Evolutionary conservation across 2,888 invertebrate species (phyloP).

Genomic region (Scaptomyza tumidula): DNA sequence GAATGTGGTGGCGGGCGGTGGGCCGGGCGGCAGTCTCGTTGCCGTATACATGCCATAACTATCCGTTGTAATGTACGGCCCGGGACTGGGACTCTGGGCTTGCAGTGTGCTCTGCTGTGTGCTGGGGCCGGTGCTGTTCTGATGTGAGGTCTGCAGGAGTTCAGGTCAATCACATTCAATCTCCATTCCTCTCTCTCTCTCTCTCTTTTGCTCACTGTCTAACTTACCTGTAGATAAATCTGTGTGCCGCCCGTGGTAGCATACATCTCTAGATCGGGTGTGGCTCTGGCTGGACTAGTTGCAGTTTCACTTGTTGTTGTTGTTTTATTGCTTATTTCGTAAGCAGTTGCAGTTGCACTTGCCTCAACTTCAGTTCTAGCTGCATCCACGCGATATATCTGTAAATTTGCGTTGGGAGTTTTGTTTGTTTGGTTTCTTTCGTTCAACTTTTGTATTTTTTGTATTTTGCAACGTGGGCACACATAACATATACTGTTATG

Average conservation of each 20-base stretch:
- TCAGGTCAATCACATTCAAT: constrained; percentile 25
- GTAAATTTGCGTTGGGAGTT: constrained; percentile 66
- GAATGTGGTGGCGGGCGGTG: constrained; percentile 86
- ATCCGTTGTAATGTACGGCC: constrained; percentile 84
- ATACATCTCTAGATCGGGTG: constrained; percentile 81
- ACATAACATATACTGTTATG: constrained; percentile 2
- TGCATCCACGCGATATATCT: constrained; percentile 84
- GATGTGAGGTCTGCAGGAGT: constrained; percentile 71
- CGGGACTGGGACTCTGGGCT: constrained; percentile 84
- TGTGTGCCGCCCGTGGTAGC: constrained; percentile 85
- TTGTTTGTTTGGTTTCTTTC: constrained; percentile 10
- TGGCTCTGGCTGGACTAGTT: constrained; percentile 56
- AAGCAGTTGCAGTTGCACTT: constrained; percentile 70
- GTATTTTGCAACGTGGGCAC: constrained; percentile 30
- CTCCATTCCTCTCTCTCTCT: constrained; percentile 12
- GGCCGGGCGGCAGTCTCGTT: constrained; percentile 81
- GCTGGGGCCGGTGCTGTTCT: constrained; percentile 54
- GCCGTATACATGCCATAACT: constrained; percentile 84
- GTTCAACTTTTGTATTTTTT: constrained; percentile 15
- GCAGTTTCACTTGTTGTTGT: constrained; percentile 54
- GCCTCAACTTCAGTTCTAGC: constrained; percentile 67
- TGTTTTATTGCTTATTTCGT: constrained; percentile 55
- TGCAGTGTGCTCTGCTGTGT: constrained; percentile 79
- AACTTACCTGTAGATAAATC: constrained; percentile 85
- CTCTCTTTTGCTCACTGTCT: constrained; percentile 1